Base-by-base conservation (phyloP, 2,113 vertebrate genomes). In the Solea solea region DNA sequence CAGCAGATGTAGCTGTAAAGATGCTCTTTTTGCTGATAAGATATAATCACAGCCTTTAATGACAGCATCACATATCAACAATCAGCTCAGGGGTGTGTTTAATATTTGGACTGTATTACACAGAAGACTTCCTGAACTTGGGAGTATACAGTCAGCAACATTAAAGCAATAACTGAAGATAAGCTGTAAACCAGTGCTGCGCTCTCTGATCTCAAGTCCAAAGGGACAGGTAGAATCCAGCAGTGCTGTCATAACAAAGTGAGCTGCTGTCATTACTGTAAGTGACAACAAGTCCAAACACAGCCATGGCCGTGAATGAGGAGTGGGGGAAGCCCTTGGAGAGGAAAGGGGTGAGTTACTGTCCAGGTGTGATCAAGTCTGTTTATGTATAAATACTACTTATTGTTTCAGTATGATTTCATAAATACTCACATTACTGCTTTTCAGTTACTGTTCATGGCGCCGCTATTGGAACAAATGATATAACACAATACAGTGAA, bases 261-360 rank as follows among this genome's bases (percentile, higher is more conserved):
- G 44, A 10, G 52, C 40, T 40, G 53, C 34, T 49, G 34, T 74
- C 60, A 56, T 9, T 68, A 42, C 48, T 61, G 34, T 15, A 28
- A 46, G 69, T 2, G 69, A 81, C 49, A 55, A 46, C 9, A 15
- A 49, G 55, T 51, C 55, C 28, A 64, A 69, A 61, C 63, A 51
- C 57, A 57, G 64, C 83, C 75, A 91, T 93, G 90, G 69, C 9
- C 1, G 51, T 82, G 50, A 28, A 21, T 0, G 40, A 78, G n/a
- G 48, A 83, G n/a, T 50, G 16, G 59, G 76, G 56, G 27, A 74
- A 79, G 27, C 27, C 54, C 9, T 69, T 0, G 40, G 88, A 90
- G 74, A 84, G 76, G 72, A 88, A 13, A 73, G 93, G 92, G 84
- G 93, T 93, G 78, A 93, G 92, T 86, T 28, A 40, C 1, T 57